These are phyloP conservation scores for Acrocephalus arundinaceus DNA, from an alignment of 2,113 vertebrate species.

Conservation along the genomic window DNA sequence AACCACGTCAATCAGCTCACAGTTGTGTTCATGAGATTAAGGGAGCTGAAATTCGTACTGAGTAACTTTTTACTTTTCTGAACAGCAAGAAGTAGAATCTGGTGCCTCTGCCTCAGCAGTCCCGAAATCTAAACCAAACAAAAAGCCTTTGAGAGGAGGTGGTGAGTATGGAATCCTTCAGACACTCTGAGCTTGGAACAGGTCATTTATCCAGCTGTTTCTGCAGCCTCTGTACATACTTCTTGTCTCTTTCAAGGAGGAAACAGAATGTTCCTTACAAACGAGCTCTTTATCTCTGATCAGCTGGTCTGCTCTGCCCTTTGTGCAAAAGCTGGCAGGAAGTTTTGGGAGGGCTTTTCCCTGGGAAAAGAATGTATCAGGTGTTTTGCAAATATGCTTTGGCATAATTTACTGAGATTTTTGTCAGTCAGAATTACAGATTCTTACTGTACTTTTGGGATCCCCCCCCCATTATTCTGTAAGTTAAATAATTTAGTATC, in stretches of 20 bases:
- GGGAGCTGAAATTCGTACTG: not conserved
- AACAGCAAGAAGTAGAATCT: constrained; percentile 71
- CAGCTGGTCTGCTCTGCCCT: not conserved
- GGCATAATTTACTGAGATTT: not conserved
- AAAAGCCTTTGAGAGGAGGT: constrained; percentile 78
- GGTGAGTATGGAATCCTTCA: constrained; percentile 72
- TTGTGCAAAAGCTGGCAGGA: not conserved
- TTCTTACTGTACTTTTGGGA: not conserved
- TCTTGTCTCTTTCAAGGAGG: not conserved
- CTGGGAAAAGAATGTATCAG: not conserved
- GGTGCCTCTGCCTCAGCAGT: constrained; percentile 69
- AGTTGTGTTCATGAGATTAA: not conserved
- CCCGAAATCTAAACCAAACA: constrained; percentile 79
- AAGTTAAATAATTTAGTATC: not conserved
- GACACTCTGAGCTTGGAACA: not conserved
- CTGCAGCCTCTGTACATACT: not conserved
- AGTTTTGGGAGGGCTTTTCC: not conserved
- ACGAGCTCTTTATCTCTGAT: not conserved
- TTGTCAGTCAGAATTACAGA: not conserved
- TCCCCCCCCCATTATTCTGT: not conserved
- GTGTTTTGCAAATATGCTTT: not conserved
- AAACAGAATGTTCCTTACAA: not conserved
- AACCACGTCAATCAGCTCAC: too few species aligned
- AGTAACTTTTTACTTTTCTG: not conserved
- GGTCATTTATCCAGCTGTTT: not conserved